Evolutionary conservation across 2,113 vertebrate genomes (phyloP).

Genomic region (Hiodon tergisus): DNA sequence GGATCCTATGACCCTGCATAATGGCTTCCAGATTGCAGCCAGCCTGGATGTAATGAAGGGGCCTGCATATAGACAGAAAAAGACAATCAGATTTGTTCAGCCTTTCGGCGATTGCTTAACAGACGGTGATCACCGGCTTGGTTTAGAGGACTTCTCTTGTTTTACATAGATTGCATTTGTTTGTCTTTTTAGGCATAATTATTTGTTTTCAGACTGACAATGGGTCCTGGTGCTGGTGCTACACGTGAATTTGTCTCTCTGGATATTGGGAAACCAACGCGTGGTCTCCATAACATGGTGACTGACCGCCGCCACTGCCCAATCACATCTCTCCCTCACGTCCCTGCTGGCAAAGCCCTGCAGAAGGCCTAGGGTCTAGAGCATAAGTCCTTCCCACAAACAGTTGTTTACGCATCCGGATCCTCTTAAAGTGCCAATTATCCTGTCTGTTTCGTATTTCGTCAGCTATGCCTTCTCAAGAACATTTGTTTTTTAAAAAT

Average conservation of each 20-base stretch:
- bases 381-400: conserved; percentile 52
- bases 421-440: conserved; percentile 59
- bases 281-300: not conserved
- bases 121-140: not conserved
- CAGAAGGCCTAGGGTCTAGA: conserved; percentile 43
- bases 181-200: no score
- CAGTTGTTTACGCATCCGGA: conserved; percentile 64
- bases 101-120: not conserved
- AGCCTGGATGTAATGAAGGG: conserved; percentile 75
- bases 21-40: conserved; percentile 97
- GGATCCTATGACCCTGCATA: conserved; percentile 86
- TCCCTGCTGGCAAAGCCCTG: conserved; percentile 23
- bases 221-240: no score
- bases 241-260: not conserved
- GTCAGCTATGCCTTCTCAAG: conserved; percentile 57
- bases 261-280: conserved; percentile 18
- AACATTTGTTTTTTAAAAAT: conserved; percentile 62
- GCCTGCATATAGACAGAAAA: conserved; percentile 50
- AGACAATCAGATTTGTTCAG: conserved; percentile 56
- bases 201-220: no score
- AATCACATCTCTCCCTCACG: no score
- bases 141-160: not conserved
- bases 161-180: no score
- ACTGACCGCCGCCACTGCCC: not conserved
- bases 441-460: conserved; percentile 51